Evolutionary conservation across 2,113 vertebrate species (phyloP).

Genomic region (Ochotona curzoniae): DNA sequence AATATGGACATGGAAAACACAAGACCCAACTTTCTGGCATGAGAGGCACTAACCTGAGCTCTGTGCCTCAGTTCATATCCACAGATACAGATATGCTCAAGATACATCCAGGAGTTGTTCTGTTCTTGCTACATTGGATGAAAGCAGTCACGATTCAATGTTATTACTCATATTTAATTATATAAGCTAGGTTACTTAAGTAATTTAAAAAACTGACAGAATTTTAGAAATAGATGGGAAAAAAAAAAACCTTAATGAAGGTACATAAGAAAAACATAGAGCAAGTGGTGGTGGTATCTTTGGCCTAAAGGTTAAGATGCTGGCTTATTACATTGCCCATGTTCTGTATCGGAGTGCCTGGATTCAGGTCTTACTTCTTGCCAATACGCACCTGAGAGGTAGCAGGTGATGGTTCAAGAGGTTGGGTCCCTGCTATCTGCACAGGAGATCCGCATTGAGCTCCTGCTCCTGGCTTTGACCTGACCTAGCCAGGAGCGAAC

Average conservation of each 20-base stretch:
- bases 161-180: neutral
- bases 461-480: no score
- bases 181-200: neutral
- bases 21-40: neutral
- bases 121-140: neutral
- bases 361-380: no score
- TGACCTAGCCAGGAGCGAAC: no score
- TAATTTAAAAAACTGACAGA: slow-evolving; percentile 12
- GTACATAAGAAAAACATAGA: neutral
- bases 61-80: neutral
- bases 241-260: neutral
- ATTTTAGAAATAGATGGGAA: neutral
- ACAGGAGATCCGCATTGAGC: no score
- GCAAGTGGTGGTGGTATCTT: no score
- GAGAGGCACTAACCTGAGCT: neutral
- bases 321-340: no score
- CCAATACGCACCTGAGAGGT: no score
- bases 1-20: neutral
- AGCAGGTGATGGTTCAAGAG: no score
- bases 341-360: no score
- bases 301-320: no score
- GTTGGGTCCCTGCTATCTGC: no score
- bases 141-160: neutral
- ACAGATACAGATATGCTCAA: neutral
- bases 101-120: neutral